Evolutionary conservation across 1,140 invertebrate species (phyloP), one percentile per base, ranked within the genome.

Genomic region (Neomicropteryx cornuta): DNA sequence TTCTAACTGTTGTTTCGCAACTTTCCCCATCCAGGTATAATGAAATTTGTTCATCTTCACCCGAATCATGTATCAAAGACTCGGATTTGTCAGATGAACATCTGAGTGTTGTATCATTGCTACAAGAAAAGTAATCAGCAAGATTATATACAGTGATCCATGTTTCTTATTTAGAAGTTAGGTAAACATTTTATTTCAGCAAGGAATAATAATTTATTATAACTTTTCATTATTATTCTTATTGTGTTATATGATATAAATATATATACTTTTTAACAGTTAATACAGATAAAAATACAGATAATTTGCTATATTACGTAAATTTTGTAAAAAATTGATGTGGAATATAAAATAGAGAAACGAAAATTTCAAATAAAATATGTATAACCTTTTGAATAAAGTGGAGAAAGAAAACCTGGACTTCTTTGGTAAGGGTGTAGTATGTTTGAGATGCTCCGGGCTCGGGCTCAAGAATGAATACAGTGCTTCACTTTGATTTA

Each of bases 391-490:
- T 72, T 87, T 90, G 49, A 93, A 87, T 31, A 93, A 66, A 4
- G 83, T 87, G 5, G 82, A 79, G 35, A 92, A 73, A 5, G 83
- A 90, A 62, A 91, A 91, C 37, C 66, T 61, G 5, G 78, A 81
- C 56, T 90, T 90, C 58, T 88, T 88, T 31, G 79, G 77, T 46
- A 77, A 77, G 8, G 75, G 73, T 32, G 77, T 69, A 11, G 77
- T 76, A 51, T 85, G 81, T 55, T 89, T 87, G 16, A 92, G 65
- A 55, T 87, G 83, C 51, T 90, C 86, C 0, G 87, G 88, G 54
- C 83, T 89, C 4, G 88, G 87, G 58, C 87, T 88, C 3, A 94
- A 70, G 60, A 93, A 93, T 40, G 81, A 78, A 57, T 90, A 93
- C 36, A 93, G 67, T 21, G 85, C 82, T 63, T 93, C 88, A 56